Evolutionary conservation across 2,888 invertebrate species (phyloP), one percentile per base, ranked within the genome.

Genomic region (Andrena trimmerana): DNA sequence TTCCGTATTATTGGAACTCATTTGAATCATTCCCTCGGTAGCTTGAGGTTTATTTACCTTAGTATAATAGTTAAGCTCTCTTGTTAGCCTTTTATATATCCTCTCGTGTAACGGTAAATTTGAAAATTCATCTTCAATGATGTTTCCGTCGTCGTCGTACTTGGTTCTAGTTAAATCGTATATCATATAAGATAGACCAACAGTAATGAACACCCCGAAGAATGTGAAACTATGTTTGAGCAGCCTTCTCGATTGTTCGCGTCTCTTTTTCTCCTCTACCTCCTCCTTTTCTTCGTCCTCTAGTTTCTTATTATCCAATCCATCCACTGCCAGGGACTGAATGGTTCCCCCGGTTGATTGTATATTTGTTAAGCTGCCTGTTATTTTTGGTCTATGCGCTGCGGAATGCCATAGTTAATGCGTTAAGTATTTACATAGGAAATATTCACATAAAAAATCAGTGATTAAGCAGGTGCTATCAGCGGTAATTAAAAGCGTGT

Each of bases 141-240:
- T 88, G 72, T 96, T 95, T 0, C 98, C 98, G 36, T 97, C 95
- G 71, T 96, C 96, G 88, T 97, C 97, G 6, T 95, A 94, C 60
- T 95, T 95, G 0, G 98, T 97, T n/a, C 96, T 96, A 0, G 98
- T 97, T 92, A 97, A 95, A 95, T 96, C 95, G 89, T 96, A 95
- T 59, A 97, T 94, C 60, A 96, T 92, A 94, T 96, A 96, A 0
- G 96, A 93, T 2, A 96, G 95, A 89, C 96, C 94, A 33, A 96
- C 93, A 0, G 95, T 94, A 66, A 96, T 94, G 0, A 96, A 95
- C 1, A 96, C 95, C 27, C 97, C 97, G 42, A 92, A 89, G 20
- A 92, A 85, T 62, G 90, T 83, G 36, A 93, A 90, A 76, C 91
- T 90, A 72, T 90, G 95, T 93, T 97, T 97, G 96, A 97, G 97